Evolutionary conservation across 1,140 invertebrate genomes (phyloP), one percentile per base, ranked within the genome.

Genomic region (Aphis gossypii): DNA sequence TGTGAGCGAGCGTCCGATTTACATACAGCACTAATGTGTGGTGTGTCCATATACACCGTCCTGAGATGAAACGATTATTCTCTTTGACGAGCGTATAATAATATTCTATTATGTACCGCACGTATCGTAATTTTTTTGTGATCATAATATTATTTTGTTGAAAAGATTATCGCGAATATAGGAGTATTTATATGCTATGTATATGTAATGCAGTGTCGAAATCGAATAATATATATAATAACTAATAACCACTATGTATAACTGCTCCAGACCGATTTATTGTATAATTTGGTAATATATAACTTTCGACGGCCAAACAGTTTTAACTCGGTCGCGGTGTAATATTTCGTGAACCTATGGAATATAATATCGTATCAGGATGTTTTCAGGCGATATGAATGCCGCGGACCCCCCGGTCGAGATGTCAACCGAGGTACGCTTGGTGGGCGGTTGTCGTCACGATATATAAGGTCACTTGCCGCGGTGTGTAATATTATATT

Each of bases 391-490:
- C 30, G 30, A 76, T n/a, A 18, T 76, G 14, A 35, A 11, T 76
- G 30, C 30, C 14, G 60, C n/a, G 4, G 30, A 68, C 60, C 60
- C 14, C 30, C 30, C 54, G 60, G 4, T 68, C 14, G 60, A 5
- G 30, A 76, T 76, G 60, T 76, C 60, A 76, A n/a, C 60, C 11
- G 11, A 18, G 14, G n/a, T 76, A 25, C 83, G 38, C 25, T 41
- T 44, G 41, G 9, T 44, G 23, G 84, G 84, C 41, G 84, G 84
- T 86, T 86, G 14, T 86, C 84, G 84, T 86, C 84, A 86, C 84
- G 84, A 46, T 41, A 44, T 44, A 41, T 38, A 20, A 18, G 76
- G 76, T 83, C 76, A 38, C 76, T 83, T 20, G 60, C n/a, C 60
- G 76, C 20, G 76, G 35, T 83, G 21, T 76, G 60, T 76, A 76